Base-by-base conservation (phyloP, 2,797 vertebrate species). In the Lepus townsendii region DNA sequence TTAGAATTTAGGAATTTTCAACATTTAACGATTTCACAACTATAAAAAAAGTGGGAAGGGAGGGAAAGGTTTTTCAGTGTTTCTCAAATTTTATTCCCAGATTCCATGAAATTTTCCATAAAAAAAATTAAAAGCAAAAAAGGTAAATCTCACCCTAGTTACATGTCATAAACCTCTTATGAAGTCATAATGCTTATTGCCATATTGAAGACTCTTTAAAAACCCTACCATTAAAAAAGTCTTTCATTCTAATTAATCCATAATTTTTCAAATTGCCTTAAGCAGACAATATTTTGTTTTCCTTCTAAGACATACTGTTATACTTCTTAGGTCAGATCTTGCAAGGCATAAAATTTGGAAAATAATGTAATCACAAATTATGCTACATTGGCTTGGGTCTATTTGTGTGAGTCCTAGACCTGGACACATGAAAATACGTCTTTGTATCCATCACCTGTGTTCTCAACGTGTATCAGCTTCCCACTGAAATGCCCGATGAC, bases 231-330 rank as follows among this genome's bases (percentile, higher is more conserved):
- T 73, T 72, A 88, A 82, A 27, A 76, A 87, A 90, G 12, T 82
- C 77, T 91, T 88, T 72, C 63, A 73, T 80, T 87, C 71, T 88
- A 83, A 79, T 38, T 13, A 9, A 82, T 88, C 30, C n/a, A 77
- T n/a, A 93, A 86, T 88, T 94, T 84, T 90, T 60, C n/a, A 88
- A 91, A 83, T 84, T 75, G 42, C 19, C 92, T 92, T 78, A 68
- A 54, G 11, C 42, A 71, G 24, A 80, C 75, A 84, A 32, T 42
- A 63, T n/a, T 35, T 52, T 52, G 38, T 30, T 78, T 26, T 2
- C 2, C 1, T 8, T 30, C 68, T 30, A 83, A 54, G 57, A 90
- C 5, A 17, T 84, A 24, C 42, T 69, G 82, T 72, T 69, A 5
- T 68, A 26, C 73, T 35, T 96, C 47, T 90, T 27, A 63, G 19